Conservation (phyloP, 2,797 vertebrate species). For the Pangasius macronema region DNA sequence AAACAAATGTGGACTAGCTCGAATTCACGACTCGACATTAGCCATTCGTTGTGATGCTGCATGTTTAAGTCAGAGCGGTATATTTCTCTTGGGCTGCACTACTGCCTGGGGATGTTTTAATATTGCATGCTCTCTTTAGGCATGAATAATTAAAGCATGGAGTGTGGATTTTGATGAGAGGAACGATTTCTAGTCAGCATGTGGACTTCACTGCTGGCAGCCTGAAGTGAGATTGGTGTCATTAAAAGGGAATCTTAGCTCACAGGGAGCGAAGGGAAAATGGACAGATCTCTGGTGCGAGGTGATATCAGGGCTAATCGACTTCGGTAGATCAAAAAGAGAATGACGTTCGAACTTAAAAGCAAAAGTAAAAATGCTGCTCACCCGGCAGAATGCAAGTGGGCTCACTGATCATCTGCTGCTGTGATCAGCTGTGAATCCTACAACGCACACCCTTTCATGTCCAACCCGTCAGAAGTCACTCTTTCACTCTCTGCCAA, state of each 20-base stretch:
- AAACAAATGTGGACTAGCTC: conserved; percentile 44
- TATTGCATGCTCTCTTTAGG: conserved; percentile 76
- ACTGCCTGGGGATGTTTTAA: conserved; percentile 75
- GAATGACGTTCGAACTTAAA: background rate
- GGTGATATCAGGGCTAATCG: conserved; percentile 37
- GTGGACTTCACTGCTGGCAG: conserved; percentile 57
- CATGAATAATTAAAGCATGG: conserved; percentile 75
- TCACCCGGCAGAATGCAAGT: background rate
- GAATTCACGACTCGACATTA: conserved; percentile 37
- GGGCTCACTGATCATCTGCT: conserved; percentile 3
- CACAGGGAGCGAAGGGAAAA: conserved; percentile 26
- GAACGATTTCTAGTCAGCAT: conserved; percentile 62
- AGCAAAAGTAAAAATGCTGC: conserved; percentile 2
- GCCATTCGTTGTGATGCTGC: conserved; percentile 45
- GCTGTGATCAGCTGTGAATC: conserved; percentile 27
- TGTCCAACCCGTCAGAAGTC: conserved; percentile 10
- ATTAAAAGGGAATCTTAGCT: conserved; percentile 48
- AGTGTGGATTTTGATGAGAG: conserved; percentile 73
- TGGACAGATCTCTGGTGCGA: conserved; percentile 20
- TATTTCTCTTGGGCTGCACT: conserved; percentile 58
- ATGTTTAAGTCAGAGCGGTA: conserved; percentile 39
- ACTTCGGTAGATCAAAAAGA: conserved; percentile 28
- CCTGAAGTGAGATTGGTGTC: conserved; percentile 40
- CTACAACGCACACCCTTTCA: conserved; percentile 16
- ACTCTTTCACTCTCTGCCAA: conserved; percentile 7